Evolutionary conservation across 1,140 invertebrate species (phyloP).

Genomic region (Bombus pyrosoma): DNA sequence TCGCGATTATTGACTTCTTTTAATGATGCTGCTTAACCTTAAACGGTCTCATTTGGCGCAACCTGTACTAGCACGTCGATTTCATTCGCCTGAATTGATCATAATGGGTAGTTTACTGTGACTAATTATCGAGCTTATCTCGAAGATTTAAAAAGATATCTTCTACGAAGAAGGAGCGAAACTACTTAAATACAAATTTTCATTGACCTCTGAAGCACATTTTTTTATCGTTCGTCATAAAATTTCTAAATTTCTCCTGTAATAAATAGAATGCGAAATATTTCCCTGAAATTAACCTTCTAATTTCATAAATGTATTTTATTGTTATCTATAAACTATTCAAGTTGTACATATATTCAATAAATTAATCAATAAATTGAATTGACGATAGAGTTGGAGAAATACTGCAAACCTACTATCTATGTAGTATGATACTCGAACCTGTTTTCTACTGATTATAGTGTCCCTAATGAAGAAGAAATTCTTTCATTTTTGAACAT

Average conservation of each 20-base stretch:
- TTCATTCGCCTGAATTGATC: slow-evolving; percentile 20
- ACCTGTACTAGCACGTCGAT: slow-evolving; percentile 3
- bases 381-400: no score
- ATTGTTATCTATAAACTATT: no score
- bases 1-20: slow-evolving; percentile 26
- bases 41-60: slow-evolving; percentile 21
- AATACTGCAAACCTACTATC: neutral
- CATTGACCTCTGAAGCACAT: neutral
- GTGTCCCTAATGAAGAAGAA: neutral
- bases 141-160: slow-evolving; percentile 6
- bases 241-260: neutral
- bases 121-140: slow-evolving; percentile 38
- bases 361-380: no score
- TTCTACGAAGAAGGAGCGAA: neutral
- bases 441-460: neutral
- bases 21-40: slow-evolving; percentile 6
- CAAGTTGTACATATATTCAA: no score
- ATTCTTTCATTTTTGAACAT: slow-evolving; percentile 1
- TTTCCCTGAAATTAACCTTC: no score
- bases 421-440: neutral
- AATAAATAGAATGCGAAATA: neutral
- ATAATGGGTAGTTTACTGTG: slow-evolving; percentile 14
- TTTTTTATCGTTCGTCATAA: neutral
- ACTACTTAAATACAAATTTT: slow-evolving; percentile 13
- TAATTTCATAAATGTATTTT: no score